Base-by-base conservation (phyloP, 2,888 invertebrate species). In the Agriopis marginaria region DNA sequence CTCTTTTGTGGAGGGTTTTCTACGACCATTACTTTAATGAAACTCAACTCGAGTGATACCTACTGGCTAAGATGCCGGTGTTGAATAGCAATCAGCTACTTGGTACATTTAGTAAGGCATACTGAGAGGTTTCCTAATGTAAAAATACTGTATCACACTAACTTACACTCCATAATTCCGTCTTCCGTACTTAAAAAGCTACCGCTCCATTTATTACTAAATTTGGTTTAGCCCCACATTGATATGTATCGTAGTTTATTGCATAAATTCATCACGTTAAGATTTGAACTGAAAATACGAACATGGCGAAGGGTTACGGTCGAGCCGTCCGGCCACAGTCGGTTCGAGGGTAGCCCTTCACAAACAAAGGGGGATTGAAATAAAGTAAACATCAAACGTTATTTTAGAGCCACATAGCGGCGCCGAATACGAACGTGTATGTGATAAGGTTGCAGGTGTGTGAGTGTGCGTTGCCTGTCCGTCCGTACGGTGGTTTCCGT, bases 201-300 rank as follows among this genome's bases (percentile, higher is more conserved):
- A 86, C 89, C 91, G 88, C 89, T 89, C 90, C 91, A 85, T 79
- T 84, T 88, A 86, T 82, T 83, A 82, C 80, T 82, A 80, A 76
- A 44, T 83, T 85, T 86, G 85, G 84, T 84, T 68, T 84, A 93
- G 93, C 92, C 89, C 89, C 88, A 91, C 86, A 85, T 93, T 94
- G 93, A 94, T 94, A 94, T 93, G 93, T 94, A 91, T 94, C 92
- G 92, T 91, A 89, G 83, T 89, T 90, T 90, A 89, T 89, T 90
- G 88, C 90, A 89, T 88, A 91, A 89, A 90, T 91, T 90, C 89
- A 89, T 89, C 85, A 91, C 88, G 80, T 90, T 74, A 68, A 82
- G 80, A 84, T 84, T 77, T 63, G 84, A 77, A 89, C 82, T 60
- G 71, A 87, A 84, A 74, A 77, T 79, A 84, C 75, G 73, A 79